A percentile compares a stretch with the other conserved stretches of the same genome.
Conservation (phyloP, 2,797 vertebrate species). For the Liparis tanakae region DNA sequence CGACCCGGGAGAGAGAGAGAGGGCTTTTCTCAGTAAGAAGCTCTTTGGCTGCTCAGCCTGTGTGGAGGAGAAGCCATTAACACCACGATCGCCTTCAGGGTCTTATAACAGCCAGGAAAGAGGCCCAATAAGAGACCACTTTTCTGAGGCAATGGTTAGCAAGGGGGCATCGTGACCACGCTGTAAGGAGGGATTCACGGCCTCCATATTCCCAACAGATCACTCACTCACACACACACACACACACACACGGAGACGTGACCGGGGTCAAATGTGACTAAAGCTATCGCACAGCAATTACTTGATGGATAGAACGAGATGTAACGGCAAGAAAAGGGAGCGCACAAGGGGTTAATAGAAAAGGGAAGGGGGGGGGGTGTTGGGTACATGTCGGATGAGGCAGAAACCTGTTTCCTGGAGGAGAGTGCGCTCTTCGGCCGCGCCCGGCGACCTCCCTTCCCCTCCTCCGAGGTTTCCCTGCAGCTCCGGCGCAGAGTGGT, state of each 20-base stretch:
- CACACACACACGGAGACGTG: conserved; percentile 10
- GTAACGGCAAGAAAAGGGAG: conserved; percentile 1
- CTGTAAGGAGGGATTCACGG: conserved; percentile 33
- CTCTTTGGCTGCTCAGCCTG: conserved; percentile 35
- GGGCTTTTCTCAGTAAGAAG: conserved; percentile 20
- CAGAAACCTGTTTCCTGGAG: conserved; percentile 87
- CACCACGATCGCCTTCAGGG: conserved; percentile 26
- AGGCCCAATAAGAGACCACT: conserved; percentile 34
- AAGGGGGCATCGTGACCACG: conserved; percentile 30
- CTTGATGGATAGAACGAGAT: conserved; percentile 18
- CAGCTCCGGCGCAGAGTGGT: conserved; percentile 72
- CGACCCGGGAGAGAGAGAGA: conserved; percentile 10
- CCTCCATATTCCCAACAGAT: conserved; percentile 23
- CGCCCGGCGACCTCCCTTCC: conserved; percentile 60
- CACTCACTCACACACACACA: conserved; percentile 9
- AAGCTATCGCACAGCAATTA: conserved; percentile 36
- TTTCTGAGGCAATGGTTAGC: conserved; percentile 27
- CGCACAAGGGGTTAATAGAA: conserved; percentile 3
- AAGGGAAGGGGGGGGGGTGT: fast-evolving
- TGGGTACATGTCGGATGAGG: conserved; percentile 7
- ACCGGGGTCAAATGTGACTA: conserved; percentile 38
- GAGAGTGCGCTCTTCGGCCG: conserved; percentile 75
- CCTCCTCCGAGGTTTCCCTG: conserved; percentile 60
- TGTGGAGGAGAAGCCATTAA: conserved; percentile 57
- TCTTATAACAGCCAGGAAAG: conserved; percentile 24